Base-by-base conservation (phyloP, 2,113 vertebrate species). In the Herpetotheres cachinnans region DNA sequence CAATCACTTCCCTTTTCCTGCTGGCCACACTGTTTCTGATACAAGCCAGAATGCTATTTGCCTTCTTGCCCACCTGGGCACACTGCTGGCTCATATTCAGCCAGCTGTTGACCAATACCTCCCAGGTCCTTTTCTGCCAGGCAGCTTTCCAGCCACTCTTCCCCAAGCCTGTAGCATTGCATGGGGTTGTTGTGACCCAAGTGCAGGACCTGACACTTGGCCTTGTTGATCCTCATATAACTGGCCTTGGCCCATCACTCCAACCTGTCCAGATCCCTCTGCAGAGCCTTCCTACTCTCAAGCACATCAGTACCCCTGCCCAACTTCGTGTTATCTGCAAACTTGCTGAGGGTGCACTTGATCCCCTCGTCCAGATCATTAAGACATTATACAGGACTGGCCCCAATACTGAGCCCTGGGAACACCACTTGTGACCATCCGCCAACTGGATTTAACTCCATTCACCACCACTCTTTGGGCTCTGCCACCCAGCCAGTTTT, bases 21-120 rank as follows among this genome's bases (percentile, higher is more conserved):
- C 13, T 80, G 47, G 19, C 32, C 7, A 9, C 11, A 24, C 13
- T 30, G 0, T 30, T 61, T 15, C 13, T 87, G 32, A 24, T 46
- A 26, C 22, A 67, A 18, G 11, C 32, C 22, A 62, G 36, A 14
- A 14, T 44, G 12, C 6, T 16, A 9, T 7, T 30, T 8, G 15
- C 22, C 19, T 18, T 62, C 42, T 67, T 83, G 40, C 9, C 26
- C 14, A 42, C 18, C 38, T 49, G 44, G 16, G 19, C 30, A 59
- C 16, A 7, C 36, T 42, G 4, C 13, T 42, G 25, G 20, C 6
- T 63, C 18, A 13, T 24, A 22, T 50, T 32, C 46, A 55, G 11
- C 16, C 2, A 2, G 16, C 10, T 52, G 29, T 32, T 7, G 12
- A 20, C 2, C 29, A 70, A 3, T 3, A 21, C 22, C 24, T 16